Evolutionary conservation across 2,113 vertebrate genomes (phyloP).

Genomic region (Rhegmatorhina hoffmannsi): DNA sequence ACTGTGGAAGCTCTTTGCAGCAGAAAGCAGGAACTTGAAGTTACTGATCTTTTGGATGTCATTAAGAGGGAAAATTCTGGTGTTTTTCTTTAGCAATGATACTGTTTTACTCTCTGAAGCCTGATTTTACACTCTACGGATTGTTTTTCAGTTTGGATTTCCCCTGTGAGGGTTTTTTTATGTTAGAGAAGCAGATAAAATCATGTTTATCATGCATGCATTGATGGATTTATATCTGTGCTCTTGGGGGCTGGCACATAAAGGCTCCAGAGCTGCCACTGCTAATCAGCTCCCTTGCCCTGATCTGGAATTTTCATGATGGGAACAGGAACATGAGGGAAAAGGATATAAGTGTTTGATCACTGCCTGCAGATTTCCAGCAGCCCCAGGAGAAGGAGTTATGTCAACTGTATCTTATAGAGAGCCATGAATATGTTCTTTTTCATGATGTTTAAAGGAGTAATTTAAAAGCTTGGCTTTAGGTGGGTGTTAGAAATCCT

Average conservation of each 20-base stretch:
- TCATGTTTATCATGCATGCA: not conserved
- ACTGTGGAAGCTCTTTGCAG: slow-evolving; percentile 30
- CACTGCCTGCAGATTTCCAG: not conserved
- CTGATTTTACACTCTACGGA: slow-evolving; percentile 11
- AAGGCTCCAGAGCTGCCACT: slow-evolving; percentile 6
- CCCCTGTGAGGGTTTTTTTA: not conserved
- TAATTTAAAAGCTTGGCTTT: slow-evolving; percentile 56
- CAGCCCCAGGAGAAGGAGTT: slow-evolving; percentile 29
- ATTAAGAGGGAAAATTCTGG: slow-evolving; percentile 31
- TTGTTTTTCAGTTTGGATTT: slow-evolving; percentile 28
- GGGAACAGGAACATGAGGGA: not conserved
- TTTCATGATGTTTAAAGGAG: slow-evolving; percentile 42
- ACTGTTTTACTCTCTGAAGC: slow-evolving; percentile 39
- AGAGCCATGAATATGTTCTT: slow-evolving; percentile 29
- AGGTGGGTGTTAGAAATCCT: slow-evolving; percentile 58
- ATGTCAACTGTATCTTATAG: slow-evolving; percentile 45
- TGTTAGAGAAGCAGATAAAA: slow-evolving; percentile 42
- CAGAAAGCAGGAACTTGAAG: slow-evolving; percentile 67
- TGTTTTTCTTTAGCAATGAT: slow-evolving; percentile 50
- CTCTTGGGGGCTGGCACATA: not conserved
- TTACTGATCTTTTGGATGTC: slow-evolving; percentile 55
- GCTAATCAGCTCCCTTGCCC: not conserved
- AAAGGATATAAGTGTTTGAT: slow-evolving; percentile 11
- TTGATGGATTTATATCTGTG: slow-evolving; percentile 30
- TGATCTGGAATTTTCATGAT: not conserved